Evolutionary conservation across 2,113 vertebrate species (phyloP), one percentile per base, ranked within the genome.

Genomic region (Caretta caretta): DNA sequence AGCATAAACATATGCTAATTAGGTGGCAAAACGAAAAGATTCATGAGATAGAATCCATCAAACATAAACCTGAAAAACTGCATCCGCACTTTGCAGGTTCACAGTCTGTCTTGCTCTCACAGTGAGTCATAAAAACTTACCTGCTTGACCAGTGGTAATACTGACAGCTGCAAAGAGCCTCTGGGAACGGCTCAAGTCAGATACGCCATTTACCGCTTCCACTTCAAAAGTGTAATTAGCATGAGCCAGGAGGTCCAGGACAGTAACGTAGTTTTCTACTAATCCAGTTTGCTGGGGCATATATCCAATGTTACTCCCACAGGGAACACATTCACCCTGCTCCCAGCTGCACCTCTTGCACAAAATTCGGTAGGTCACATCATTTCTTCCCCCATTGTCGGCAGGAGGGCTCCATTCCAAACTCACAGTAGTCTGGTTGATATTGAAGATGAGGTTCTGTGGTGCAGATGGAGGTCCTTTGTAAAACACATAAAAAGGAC

Each of bases 161-260:
- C 99, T 99, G 94, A 99, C 99, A 5, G 99, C 99, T 0, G 99
- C 99, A 96, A 99, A 99, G 92, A 99, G 99, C 97, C 99, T 99
- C 98, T 99, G 99, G 27, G 99, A 99, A 76, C 99, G 98, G 96
- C 99, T 99, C 96, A 99, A 98, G 95, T 99, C 99, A 35, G 99
- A 99, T 96, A 99, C 99, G 12, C 99, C 99, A 84, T 99, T 99
- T 90, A 99, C 99, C 81, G 99, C 99, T 98, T 99, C 99, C 48
- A 99, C 99, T 98, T 99, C 99, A 84, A 99, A 99, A 2, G 99
- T 99, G 94, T 99, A 99, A 98, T 99, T 99, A 92, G 99, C 99
- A 27, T 99, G 99, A 83, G 99, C 99, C n/a, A 99, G 98, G 95
- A 99, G 98, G 97, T 99, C 99, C 97, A 99, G 96, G 97, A 99